Evolutionary conservation across 2,888 invertebrate genomes (phyloP).

Genomic region (Trachelus iudaicus): DNA sequence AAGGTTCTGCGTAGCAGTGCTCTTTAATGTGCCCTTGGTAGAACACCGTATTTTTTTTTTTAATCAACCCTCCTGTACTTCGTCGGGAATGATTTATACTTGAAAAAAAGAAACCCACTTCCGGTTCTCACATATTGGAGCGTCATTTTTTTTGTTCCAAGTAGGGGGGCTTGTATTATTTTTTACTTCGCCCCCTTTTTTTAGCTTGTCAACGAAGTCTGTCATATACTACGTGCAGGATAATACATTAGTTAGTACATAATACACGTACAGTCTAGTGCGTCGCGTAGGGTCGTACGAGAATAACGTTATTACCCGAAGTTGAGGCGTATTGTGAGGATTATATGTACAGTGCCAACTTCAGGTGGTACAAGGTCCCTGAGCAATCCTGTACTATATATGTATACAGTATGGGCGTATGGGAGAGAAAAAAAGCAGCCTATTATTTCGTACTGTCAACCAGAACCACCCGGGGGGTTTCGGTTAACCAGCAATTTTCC

Average conservation of each 20-base stretch:
- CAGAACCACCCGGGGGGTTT: neutral
- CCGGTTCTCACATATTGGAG: neutral
- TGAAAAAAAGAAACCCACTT: neutral
- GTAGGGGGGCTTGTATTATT: neutral
- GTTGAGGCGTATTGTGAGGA: too few species aligned
- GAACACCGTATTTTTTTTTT: too few species aligned
- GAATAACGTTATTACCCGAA: too few species aligned
- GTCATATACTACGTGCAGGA: neutral
- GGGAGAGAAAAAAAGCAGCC: neutral
- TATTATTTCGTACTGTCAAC: neutral
- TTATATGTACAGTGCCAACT: neutral
- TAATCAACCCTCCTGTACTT: neutral
- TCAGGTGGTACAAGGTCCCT: neutral
- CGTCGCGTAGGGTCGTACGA: too few species aligned
- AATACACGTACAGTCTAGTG: too few species aligned
- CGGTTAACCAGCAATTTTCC: neutral
- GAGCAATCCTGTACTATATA: too few species aligned
- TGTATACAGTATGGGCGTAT: too few species aligned
- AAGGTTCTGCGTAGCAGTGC: too few species aligned
- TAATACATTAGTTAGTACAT: neutral
- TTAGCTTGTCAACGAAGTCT: neutral
- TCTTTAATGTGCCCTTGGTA: neutral
- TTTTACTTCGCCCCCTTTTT: neutral
- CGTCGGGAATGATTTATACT: neutral
- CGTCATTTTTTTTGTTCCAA: neutral